Percentiles rank a stretch among this genome's conserved stretches.
Evolutionary conservation across 2,797 vertebrate species (phyloP).

Genomic region (Alauda arvensis): DNA sequence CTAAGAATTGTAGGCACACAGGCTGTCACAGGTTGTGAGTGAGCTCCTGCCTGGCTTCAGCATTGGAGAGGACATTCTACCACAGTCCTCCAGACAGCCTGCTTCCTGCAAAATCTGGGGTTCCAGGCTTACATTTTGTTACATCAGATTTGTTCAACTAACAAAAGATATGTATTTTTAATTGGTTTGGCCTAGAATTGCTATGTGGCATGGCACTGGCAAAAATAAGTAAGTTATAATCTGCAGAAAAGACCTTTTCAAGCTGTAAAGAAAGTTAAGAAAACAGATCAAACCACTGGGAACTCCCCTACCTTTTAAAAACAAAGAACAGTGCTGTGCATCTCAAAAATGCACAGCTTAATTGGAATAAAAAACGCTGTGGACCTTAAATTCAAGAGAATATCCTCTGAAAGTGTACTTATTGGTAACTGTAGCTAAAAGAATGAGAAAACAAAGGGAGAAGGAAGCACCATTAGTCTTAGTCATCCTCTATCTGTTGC

Average conservation of each 20-base stretch:
- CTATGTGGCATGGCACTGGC: neutral
- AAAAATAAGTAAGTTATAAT: neutral
- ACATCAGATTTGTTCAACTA: neutral
- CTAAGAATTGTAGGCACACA: neutral
- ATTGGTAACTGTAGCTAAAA: neutral
- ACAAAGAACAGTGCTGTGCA: neutral
- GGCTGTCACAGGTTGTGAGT: neutral
- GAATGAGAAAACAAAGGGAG: neutral
- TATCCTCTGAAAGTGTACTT: neutral
- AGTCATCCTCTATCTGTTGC: neutral
- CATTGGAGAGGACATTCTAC: neutral
- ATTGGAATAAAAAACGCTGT: neutral
- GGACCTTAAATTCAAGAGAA: neutral
- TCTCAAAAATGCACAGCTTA: neutral
- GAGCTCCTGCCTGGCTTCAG: neutral
- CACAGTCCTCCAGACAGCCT: neutral
- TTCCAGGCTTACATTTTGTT: neutral
- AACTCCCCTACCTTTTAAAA: neutral
- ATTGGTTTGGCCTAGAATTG: neutral
- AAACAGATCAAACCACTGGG: neutral
- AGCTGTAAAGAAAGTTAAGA: neutral
- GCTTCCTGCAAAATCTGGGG: neutral
- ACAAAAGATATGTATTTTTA: neutral
- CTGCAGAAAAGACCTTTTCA: conserved; percentile 4
- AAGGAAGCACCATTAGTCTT: neutral